A percentile compares a stretch with the other conserved stretches of the same genome.
Conservation (phyloP, 2,113 vertebrate species). For the Turdus rufiventris region DNA sequence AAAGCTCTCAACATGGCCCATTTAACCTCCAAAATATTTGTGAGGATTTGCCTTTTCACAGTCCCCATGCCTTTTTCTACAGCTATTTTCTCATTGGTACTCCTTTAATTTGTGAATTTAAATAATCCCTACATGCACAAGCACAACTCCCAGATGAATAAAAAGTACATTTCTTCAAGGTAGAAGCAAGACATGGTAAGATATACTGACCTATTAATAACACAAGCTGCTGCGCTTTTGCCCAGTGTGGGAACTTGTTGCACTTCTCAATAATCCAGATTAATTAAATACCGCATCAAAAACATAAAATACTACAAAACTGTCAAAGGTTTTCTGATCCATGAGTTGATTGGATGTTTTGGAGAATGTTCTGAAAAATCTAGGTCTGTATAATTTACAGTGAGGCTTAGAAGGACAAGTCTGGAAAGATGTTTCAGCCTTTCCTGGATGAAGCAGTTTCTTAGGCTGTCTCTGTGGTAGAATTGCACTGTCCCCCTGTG, state of each 20-base stretch:
- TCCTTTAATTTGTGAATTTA: background rate
- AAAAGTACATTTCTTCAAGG: background rate
- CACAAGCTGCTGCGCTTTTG: background rate
- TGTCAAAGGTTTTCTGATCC: background rate
- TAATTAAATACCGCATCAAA: background rate
- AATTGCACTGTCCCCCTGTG: conserved; percentile 15
- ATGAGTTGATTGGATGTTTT: background rate
- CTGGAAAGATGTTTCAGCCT: background rate
- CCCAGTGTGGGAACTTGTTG: background rate
- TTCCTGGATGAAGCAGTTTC: background rate
- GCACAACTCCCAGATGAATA: background rate
- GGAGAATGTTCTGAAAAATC: background rate
- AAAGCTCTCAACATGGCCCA: background rate
- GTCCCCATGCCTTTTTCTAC: background rate
- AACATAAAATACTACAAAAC: background rate
- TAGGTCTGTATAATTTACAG: background rate
- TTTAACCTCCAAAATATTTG: background rate
- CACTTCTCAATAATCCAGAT: background rate
- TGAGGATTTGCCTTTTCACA: background rate
- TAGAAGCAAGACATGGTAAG: background rate
- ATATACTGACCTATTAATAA: background rate
- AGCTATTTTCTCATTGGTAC: background rate
- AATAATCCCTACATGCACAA: background rate
- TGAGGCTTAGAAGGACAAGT: background rate
- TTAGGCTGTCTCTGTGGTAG: background rate